Base-by-base conservation (phyloP, 2,113 vertebrate genomes). In the Antigone vipio region DNA sequence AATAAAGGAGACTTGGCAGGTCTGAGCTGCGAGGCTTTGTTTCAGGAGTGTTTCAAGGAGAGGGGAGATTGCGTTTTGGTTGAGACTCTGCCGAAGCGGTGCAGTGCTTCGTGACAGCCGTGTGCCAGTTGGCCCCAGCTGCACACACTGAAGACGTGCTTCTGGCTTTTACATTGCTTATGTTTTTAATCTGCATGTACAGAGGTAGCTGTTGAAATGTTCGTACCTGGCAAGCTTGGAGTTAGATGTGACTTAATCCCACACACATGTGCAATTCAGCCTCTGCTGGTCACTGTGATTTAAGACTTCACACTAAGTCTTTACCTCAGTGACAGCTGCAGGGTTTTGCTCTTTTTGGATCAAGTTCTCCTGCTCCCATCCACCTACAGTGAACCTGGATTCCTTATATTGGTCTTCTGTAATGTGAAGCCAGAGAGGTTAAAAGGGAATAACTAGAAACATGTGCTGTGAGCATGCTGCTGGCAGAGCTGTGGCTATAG, bases 1-100 rank as follows among this genome's bases (percentile, higher is more conserved):
- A 92, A 88, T 84, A 78, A 80, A 97, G 90, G 45, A 83, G 84
- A 32, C n/a, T 94, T 96, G 93, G 93, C 87, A 94, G 80, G 76
- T 89, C 80, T 86, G 95, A 89, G 89, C 91, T 1, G 3, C 1
- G 2, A 47, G 92, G 91, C 60, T 96, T 89, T 88, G 77, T 93
- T 80, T 56, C 62, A 50, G 93, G 78, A 92, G 87, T 22, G 38
- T 83, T 93, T 86, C 78, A 40, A 55, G 95, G 78, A 75, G 71
- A 71, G 66, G n/a, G 67, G 84, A 82, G 89, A 59, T 74, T 34
- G 53, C 7, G 2, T 40, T 69, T 29, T 59, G 77, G 42, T 64
- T 49, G 64, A 79, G 38, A 5, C 45, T 62, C 6, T 42, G 83
- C 89, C 1, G 32, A 11, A 77, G 74, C 1, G 1, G 58, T 2